phyloP scores from a whole-genome alignment of 1,140 invertebrate species.

The Mycetomoellerius zeteki region DNA sequence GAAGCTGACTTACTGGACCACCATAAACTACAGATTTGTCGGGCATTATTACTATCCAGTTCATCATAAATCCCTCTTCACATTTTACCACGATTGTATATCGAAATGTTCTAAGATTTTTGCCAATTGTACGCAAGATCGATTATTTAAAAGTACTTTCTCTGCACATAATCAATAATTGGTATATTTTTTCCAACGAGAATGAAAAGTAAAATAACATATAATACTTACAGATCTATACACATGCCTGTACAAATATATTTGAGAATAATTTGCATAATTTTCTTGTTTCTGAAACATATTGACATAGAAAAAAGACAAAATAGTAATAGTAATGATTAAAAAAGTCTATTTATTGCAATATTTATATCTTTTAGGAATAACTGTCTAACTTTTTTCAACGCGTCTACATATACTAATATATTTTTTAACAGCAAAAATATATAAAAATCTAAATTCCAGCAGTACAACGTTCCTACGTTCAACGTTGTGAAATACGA shows the following conservation, averaged over 20 bases:
- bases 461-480: conserved; percentile 8
- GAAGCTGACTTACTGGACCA: conserved; percentile 47
- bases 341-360: not conserved
- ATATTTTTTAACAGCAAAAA: conserved; percentile 19
- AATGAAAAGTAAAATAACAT: conserved; percentile 32
- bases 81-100: not conserved
- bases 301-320: not conserved
- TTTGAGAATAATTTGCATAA: not conserved
- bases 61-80: conserved; percentile 43
- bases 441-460: conserved; percentile 36
- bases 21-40: conserved; percentile 71
- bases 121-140: not conserved
- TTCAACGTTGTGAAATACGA: conserved; percentile 48
- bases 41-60: conserved; percentile 66
- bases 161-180: not conserved
- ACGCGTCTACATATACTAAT: not conserved
- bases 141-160: conserved; percentile 22
- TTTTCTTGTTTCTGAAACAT: not conserved
- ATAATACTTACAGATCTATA: not conserved
- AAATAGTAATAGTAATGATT: not conserved
- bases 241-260: not conserved
- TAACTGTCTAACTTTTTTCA: not conserved
- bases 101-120: not conserved
- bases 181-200: conserved; percentile 11
- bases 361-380: not conserved